These are phyloP conservation scores for Drosophila dives DNA, from an alignment of 2,888 invertebrate genomes.

Conservation along the genomic window DNA sequence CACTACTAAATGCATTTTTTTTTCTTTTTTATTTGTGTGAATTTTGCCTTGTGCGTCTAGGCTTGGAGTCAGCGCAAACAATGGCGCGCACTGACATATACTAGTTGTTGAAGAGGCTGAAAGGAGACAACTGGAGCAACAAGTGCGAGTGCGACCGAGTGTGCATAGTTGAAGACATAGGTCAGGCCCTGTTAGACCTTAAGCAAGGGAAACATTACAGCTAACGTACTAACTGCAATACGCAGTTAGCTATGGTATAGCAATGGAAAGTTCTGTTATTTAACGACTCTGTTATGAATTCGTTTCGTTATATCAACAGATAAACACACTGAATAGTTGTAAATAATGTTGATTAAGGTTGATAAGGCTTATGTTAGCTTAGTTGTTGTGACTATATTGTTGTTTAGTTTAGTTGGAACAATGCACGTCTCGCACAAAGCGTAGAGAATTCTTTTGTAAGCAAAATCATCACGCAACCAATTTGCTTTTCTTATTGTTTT, in stretches of 20 bases:
- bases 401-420: background rate
- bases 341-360: background rate
- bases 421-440: background rate
- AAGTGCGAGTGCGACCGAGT: conserved; percentile 31
- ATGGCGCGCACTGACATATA: conserved; percentile 10
- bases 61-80: conserved; percentile 31
- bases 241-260: background rate
- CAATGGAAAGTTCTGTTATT: background rate
- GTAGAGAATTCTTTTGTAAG: background rate
- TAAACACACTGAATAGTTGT: background rate
- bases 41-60: conserved; percentile 17
- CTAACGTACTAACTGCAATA: conserved; percentile 3
- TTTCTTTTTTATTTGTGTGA: background rate
- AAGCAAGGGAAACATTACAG: conserved; percentile 11
- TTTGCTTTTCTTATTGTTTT: conserved; percentile 11
- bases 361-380: background rate
- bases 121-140: conserved; percentile 31
- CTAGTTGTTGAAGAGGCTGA: background rate
- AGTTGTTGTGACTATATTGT: background rate
- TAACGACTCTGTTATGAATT: background rate
- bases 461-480: conserved; percentile 24
- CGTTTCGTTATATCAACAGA: background rate
- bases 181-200: conserved; percentile 32
- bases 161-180: conserved; percentile 31
- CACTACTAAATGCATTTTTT: no score